phyloP scores from a whole-genome alignment of 2,797 vertebrate species.

The Anniella stebbinsi region DNA sequence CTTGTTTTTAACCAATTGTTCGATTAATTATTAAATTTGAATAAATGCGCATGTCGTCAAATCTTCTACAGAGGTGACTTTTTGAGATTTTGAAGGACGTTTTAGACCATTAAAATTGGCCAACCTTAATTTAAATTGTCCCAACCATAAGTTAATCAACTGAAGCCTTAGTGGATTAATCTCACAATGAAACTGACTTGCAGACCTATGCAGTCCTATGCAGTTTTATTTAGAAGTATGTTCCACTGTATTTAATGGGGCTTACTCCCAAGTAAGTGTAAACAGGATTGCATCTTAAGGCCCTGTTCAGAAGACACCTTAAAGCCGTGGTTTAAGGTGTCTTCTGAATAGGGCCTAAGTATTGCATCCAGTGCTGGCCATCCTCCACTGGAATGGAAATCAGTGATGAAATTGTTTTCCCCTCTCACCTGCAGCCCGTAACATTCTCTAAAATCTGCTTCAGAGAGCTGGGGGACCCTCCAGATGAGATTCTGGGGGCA shows the following conservation, averaged over 20 bases:
- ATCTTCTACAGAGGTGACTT: neutral
- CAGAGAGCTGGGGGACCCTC: too few species aligned
- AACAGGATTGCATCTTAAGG: neutral
- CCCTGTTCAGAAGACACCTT: too few species aligned
- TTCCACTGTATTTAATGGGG: neutral
- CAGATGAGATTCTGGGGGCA: too few species aligned
- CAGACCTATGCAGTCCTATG: neutral
- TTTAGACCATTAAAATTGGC: neutral
- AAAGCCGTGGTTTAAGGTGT: too few species aligned
- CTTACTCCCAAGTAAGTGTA: neutral
- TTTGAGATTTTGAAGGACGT: neutral
- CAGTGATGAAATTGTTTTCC: too few species aligned
- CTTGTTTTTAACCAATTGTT: neutral
- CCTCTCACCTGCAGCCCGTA: too few species aligned
- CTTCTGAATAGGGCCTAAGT: neutral
- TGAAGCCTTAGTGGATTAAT: neutral
- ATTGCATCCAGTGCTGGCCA: too few species aligned
- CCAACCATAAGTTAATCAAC: neutral
- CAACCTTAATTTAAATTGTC: neutral
- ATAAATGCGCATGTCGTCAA: neutral
- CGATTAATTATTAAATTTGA: slow-evolving; percentile 1
- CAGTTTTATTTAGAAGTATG: too few species aligned
- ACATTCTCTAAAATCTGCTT: too few species aligned
- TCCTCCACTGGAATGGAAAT: too few species aligned
- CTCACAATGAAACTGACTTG: neutral